phyloP scores from a whole-genome alignment of 2,797 vertebrate species.

The Luscinia luscinia region DNA sequence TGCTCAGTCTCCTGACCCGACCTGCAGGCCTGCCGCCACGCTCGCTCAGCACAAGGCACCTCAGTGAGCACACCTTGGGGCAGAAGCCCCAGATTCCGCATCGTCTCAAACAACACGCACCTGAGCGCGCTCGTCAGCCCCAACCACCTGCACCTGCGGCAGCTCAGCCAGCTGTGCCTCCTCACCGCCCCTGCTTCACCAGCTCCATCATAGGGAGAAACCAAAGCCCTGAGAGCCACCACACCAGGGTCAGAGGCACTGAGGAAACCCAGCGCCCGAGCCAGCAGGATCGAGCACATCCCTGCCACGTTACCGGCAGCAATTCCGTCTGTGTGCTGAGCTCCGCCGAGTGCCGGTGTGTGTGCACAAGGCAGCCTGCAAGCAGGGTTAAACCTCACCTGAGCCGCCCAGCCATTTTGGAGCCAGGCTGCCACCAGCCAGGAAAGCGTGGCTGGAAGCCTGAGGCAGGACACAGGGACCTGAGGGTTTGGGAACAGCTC shows the following conservation, averaged over 20 bases:
- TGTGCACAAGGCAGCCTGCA: background rate
- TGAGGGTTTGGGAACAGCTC: background rate
- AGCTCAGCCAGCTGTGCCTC: background rate
- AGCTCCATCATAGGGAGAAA: background rate
- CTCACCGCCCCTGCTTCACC: background rate
- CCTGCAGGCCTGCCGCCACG: rapidly evolving
- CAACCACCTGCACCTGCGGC: background rate
- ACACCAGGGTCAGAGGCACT: background rate
- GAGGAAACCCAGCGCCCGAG: background rate
- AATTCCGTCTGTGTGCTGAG: background rate
- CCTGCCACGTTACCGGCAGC: background rate
- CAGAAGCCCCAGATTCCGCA: background rate
- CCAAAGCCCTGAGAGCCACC: background rate
- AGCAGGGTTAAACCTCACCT: background rate
- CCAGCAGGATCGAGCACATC: background rate
- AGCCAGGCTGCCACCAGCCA: background rate
- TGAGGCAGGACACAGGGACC: rapidly evolving
- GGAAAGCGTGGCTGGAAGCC: rapidly evolving
- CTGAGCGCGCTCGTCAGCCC: background rate
- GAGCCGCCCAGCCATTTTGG: background rate
- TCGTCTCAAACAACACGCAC: background rate
- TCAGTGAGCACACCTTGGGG: background rate
- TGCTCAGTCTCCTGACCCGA: background rate
- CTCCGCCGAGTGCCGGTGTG: rapidly evolving
- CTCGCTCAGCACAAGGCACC: rapidly evolving